These are phyloP conservation scores for Cosmopolites sordidus DNA, from an alignment of 2,888 invertebrate genomes.

Conservation along the genomic window DNA sequence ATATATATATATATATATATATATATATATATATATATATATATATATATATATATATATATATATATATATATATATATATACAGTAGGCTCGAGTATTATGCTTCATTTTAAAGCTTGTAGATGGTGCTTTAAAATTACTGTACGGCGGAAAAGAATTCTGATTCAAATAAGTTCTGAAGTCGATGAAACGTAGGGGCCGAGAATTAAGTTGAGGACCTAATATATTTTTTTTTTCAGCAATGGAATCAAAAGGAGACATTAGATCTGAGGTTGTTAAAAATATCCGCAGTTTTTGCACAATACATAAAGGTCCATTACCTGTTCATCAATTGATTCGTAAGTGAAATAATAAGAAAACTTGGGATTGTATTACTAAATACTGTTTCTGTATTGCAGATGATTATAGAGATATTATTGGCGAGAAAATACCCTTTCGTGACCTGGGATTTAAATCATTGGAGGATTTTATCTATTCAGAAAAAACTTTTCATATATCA, in stretches of 20 bases:
- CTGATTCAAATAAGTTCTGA: too few species aligned
- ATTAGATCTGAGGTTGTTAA: conserved; percentile 5
- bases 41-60: too few species aligned
- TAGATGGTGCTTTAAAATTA: too few species aligned
- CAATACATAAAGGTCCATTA: conserved; percentile 10
- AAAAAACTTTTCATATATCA: conserved; percentile 53
- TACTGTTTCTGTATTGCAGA: conserved; percentile 44
- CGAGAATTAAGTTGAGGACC: too few species aligned
- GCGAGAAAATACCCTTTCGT: conserved; percentile 59
- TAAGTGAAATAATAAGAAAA: conserved; percentile 7
- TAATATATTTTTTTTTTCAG: too few species aligned
- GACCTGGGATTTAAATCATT: conserved; percentile 57
- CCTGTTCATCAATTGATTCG: conserved; percentile 10
- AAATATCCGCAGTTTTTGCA: conserved; percentile 9
- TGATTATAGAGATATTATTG: conserved; percentile 62
- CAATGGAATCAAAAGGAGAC: conserved; percentile 4
- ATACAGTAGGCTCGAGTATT: too few species aligned
- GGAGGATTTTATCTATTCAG: conserved; percentile 57
- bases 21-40: too few species aligned
- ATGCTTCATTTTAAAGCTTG: too few species aligned
- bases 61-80: too few species aligned
- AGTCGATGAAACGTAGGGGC: too few species aligned
- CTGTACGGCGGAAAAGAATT: too few species aligned
- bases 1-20: too few species aligned
- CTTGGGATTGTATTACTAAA: not conserved